Evolutionary conservation across 1,140 invertebrate genomes (phyloP), one percentile per base, ranked within the genome.

Genomic region (Arion vulgaris): DNA sequence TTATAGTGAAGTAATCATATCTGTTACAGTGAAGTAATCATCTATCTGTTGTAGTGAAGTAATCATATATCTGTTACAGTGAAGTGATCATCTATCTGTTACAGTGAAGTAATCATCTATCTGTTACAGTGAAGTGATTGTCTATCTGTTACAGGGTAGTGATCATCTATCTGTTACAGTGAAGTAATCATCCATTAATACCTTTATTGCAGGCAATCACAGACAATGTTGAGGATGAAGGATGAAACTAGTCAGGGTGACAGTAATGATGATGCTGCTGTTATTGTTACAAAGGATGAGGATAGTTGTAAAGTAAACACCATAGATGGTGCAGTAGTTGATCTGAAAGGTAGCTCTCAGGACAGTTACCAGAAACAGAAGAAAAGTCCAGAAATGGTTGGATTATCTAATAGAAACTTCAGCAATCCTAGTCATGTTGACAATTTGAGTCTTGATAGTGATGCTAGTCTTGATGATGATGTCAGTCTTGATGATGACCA

Each of bases 161-260:
- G n/a, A n/a, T n/a, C n/a, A n/a, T n/a, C n/a, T n/a, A n/a, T n/a
- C n/a, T n/a, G n/a, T n/a, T n/a, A n/a, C n/a, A n/a, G n/a, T n/a
- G n/a, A n/a, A n/a, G n/a, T n/a, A n/a, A n/a, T n/a, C n/a, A n/a
- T n/a, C n/a, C n/a, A n/a, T n/a, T n/a, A n/a, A n/a, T 4, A 28
- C 45, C 62, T 76, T 39, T 76, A 26, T 68, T 26, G 4, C 53
- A 80, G 78, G 68, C 32, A 28, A 76, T 82, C n/a, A 66, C 7
- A 19, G 72, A 76, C 76, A 73, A 82, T 68, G 80, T 74, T 57
- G 71, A 74, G 13, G 71, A 81, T 1, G 69, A 72, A 57, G 45
- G 36, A 39, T 53, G 39, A n/a, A 57, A 66, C 11, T 57, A 15
- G 19, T 11, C 9, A 57, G 19, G 53, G 2, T 57, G 77, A 11